Evolutionary conservation across 2,113 vertebrate genomes (phyloP).

Genomic region (Bathybates hornii): DNA sequence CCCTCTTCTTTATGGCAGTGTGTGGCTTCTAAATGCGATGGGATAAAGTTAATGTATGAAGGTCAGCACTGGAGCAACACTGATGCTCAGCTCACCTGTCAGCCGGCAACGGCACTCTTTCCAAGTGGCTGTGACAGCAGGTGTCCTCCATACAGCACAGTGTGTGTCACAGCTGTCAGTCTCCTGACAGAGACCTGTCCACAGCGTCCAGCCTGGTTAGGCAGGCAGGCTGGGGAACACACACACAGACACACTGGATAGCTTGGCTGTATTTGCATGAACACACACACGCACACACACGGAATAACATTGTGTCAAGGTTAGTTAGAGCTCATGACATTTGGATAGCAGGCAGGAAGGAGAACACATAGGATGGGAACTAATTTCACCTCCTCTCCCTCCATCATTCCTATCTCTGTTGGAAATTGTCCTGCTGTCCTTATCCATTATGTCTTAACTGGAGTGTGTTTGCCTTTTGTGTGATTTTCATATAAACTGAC

Average conservation of each 20-base stretch:
- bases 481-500: background rate
- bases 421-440: conserved; percentile 32
- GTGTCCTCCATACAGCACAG: conserved; percentile 64
- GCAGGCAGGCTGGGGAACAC: background rate
- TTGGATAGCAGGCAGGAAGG: conserved; percentile 37
- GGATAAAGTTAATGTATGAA: background rate
- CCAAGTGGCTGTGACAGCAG: conserved; percentile 58
- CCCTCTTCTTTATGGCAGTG: background rate
- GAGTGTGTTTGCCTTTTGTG: background rate
- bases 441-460: conserved; percentile 13
- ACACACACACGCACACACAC: background rate
- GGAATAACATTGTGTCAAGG: conserved; percentile 29
- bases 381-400: background rate
- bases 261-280: conserved; percentile 1
- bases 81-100: conserved; percentile 51
- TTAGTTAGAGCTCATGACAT: conserved; percentile 40
- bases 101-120: background rate
- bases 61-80: background rate
- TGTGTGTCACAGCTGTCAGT: conserved; percentile 62
- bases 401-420: background rate
- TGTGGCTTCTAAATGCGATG: background rate
- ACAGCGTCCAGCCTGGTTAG: conserved; percentile 37
- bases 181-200: conserved; percentile 49
- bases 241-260: background rate
- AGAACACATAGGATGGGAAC: conserved; percentile 14